Conservation (phyloP, 2,797 vertebrate genomes). For the Hydrophis major region DNA sequence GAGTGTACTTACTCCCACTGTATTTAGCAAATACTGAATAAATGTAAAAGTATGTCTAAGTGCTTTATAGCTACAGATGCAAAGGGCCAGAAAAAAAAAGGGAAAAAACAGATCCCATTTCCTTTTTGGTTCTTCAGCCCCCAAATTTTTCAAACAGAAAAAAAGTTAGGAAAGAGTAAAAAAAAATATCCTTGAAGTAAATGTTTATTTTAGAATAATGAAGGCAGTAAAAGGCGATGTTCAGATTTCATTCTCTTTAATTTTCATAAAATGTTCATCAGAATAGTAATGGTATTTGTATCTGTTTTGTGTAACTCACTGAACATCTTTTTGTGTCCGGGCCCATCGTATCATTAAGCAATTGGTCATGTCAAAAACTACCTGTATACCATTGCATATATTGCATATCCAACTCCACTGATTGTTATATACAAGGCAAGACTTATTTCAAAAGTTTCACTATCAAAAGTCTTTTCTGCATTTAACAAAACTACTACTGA, state of each 20-base stretch:
- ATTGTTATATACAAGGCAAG: not conserved
- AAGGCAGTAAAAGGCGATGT: not conserved
- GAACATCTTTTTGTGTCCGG: not conserved
- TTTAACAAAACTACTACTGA: not conserved
- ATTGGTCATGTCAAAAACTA: not conserved
- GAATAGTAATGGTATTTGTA: not conserved
- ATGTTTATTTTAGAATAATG: not conserved
- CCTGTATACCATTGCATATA: not conserved
- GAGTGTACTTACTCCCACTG: not conserved
- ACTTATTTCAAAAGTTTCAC: not conserved
- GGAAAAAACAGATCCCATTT: not conserved
- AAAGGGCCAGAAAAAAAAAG: not conserved
- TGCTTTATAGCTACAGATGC: not conserved
- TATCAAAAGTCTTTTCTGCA: not conserved
- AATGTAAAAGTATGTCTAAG: not conserved
- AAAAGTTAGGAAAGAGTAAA: not conserved
- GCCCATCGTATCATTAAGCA: not conserved
- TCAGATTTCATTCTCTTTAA: not conserved
- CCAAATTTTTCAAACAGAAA: not conserved
- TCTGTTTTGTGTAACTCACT: not conserved
- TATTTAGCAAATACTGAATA: not conserved
- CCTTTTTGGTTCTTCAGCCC: not conserved
- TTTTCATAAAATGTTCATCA: not conserved
- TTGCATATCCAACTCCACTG: not conserved
- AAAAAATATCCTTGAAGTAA: not conserved